Evolutionary conservation across 2,888 invertebrate genomes (phyloP).

Genomic region (Drosophila neutralis): DNA sequence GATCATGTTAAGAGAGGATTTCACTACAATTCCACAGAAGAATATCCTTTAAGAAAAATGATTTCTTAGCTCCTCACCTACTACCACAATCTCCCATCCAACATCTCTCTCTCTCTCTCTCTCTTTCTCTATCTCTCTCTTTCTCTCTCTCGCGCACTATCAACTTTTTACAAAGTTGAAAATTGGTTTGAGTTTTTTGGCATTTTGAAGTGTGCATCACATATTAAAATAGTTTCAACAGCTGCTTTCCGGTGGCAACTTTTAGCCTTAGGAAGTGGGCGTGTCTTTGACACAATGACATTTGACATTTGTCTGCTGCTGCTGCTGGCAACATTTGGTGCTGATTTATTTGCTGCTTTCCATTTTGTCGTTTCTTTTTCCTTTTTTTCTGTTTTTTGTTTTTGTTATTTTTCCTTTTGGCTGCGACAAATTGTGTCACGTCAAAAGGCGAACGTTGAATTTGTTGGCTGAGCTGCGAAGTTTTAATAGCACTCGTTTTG

Average conservation of each 20-base stretch:
- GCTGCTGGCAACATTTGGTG: slow-evolving; percentile 30
- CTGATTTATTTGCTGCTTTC: slow-evolving; percentile 44
- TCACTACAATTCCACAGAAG: not conserved
- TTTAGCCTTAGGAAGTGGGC: slow-evolving; percentile 13
- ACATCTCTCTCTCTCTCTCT: not conserved
- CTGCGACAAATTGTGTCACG: slow-evolving; percentile 38
- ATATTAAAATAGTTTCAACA: slow-evolving; percentile 39
- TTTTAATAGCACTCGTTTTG: slow-evolving; percentile 53
- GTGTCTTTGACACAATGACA: slow-evolving; percentile 32
- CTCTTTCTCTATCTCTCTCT: not conserved
- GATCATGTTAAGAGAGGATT: no score
- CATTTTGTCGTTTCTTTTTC: not conserved
- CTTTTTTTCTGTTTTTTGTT: not conserved
- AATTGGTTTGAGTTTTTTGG: not conserved
- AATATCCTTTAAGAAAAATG: not conserved
- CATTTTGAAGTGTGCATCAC: slow-evolving; percentile 5
- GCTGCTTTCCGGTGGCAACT: not conserved
- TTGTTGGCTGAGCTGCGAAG: slow-evolving; percentile 16
- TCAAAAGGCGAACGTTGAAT: slow-evolving; percentile 32
- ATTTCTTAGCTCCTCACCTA: not conserved
- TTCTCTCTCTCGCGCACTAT: not conserved
- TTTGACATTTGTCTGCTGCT: slow-evolving; percentile 40
- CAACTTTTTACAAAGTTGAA: not conserved
- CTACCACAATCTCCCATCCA: not conserved
- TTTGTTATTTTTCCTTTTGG: not conserved